These are phyloP conservation scores for Labeo calbasu DNA, from an alignment of 2,797 vertebrate genomes.

Conservation along the genomic window DNA sequence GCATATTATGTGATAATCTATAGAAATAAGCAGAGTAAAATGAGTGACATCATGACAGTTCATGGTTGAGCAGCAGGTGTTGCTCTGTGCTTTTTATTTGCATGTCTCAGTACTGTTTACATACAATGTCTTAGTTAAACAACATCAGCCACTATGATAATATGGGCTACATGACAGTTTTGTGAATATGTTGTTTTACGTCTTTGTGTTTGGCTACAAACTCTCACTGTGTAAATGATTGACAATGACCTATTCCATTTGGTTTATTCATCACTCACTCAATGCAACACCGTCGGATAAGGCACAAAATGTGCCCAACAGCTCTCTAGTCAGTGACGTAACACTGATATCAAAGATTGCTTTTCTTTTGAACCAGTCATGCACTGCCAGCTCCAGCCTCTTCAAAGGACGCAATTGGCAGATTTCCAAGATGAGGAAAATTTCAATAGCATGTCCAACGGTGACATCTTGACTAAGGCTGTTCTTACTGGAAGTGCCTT, in stretches of 20 bases:
- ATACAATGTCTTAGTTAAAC: constrained; percentile 37
- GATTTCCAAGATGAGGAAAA: background rate
- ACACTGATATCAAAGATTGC: constrained; percentile 34
- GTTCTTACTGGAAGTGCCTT: constrained; percentile 13
- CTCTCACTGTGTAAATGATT: background rate
- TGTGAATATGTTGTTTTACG: constrained; percentile 27
- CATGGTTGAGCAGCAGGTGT: constrained; percentile 45
- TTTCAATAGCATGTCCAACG: constrained; percentile 18
- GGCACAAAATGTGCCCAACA: constrained; percentile 44
- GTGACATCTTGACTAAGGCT: constrained; percentile 3
- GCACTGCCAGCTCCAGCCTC: background rate
- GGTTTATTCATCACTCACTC: constrained; percentile 27
- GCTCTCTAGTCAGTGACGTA: constrained; percentile 7
- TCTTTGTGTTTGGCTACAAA: background rate
- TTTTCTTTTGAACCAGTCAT: constrained; percentile 24
- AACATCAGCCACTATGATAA: constrained; percentile 33
- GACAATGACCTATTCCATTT: background rate
- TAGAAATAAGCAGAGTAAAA: background rate
- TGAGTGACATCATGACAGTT: constrained; percentile 21
- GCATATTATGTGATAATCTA: background rate
- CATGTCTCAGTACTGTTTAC: constrained; percentile 48
- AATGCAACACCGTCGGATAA: background rate
- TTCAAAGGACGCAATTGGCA: constrained; percentile 31
- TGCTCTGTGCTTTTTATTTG: constrained; percentile 45
- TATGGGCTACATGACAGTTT: constrained; percentile 22